phyloP scores from a whole-genome alignment of 2,113 vertebrate genomes.

The Prunella himalayana region DNA sequence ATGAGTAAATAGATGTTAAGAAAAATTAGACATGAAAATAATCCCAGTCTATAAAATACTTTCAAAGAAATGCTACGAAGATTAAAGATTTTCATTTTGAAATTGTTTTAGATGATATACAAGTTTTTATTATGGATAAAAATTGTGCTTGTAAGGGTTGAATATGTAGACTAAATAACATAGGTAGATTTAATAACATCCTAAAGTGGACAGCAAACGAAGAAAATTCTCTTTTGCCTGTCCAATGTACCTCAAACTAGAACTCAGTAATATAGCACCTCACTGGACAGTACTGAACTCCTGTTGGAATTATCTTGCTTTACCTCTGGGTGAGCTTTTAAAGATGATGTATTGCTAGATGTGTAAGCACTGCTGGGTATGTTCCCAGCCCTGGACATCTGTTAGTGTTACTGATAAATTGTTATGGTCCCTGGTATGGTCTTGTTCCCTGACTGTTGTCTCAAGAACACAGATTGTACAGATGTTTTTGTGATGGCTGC shows the following conservation, averaged over 20 bases:
- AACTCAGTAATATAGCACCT: not conserved
- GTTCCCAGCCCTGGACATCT: not conserved
- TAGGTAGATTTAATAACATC: not conserved
- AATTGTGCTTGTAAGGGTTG: not conserved
- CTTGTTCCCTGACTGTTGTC: not conserved
- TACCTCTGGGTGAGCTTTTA: not conserved
- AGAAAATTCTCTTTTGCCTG: not conserved
- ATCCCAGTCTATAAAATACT: not conserved
- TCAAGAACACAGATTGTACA: not conserved
- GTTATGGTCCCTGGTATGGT: not conserved
- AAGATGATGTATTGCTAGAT: not conserved
- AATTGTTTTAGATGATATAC: not conserved
- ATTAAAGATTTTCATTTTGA: not conserved
- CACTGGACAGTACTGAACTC: not conserved
- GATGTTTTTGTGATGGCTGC: not conserved
- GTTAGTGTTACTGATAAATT: not conserved
- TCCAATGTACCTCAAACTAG: not conserved
- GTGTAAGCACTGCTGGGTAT: not conserved
- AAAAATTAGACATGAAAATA: conserved; percentile 37
- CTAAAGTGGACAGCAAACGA: not conserved
- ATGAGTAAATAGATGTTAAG: conserved; percentile 12
- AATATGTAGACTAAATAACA: not conserved
- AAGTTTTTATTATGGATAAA: not conserved
- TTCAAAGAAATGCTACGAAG: not conserved
- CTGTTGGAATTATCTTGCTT: not conserved